Base-by-base conservation (phyloP, 2,888 invertebrate genomes). In the Sinodicranocentrus sp. region DNA sequence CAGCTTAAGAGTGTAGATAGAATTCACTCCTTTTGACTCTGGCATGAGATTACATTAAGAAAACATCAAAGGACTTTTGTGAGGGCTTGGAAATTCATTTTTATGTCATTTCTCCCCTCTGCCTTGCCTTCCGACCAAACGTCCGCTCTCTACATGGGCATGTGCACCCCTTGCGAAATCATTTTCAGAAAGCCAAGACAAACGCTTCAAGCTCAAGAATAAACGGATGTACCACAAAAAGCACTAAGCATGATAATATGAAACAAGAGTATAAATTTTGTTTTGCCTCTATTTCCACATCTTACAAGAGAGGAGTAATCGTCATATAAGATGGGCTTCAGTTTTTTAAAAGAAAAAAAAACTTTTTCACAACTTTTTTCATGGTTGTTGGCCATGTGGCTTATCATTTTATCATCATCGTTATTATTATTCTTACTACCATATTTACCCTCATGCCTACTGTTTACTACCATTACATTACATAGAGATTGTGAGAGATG, bases 301-400 rank as follows among this genome's bases (percentile, higher is more conserved):
- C 15, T 52, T 52, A 52, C n/a, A 52, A 52, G 6, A 8, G 52
- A 52, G 52, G 15, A 8, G 15, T 15, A 8, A 52, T 52, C 15
- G 33, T 10, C 33, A 33, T 33, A 10, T 33, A n/a, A n/a, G n/a
- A n/a, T n/a, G n/a, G n/a, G n/a, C 10, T 33, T 33, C 5, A 33
- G 33, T 33, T 10, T 33, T n/a, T n/a, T n/a, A n/a, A n/a, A n/a
- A n/a, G n/a, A n/a, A n/a, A n/a, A n/a, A 39, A 39, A 39, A 13
- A 39, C 39, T 39, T 39, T 48, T 73, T 73, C 73, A 73, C 52
- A 63, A 48, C 43, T 63, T 73, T 48, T 72, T 73, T 73, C 73
- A 73, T 61, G 73, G 61, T 73, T 26, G 25, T 15, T 73, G 61
- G 23, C 19, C 63, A 63, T 61, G 59, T 48, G 73, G 73, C 63